phyloP scores from a whole-genome alignment of 2,888 invertebrate genomes.

The Himalopsyche japonica region DNA sequence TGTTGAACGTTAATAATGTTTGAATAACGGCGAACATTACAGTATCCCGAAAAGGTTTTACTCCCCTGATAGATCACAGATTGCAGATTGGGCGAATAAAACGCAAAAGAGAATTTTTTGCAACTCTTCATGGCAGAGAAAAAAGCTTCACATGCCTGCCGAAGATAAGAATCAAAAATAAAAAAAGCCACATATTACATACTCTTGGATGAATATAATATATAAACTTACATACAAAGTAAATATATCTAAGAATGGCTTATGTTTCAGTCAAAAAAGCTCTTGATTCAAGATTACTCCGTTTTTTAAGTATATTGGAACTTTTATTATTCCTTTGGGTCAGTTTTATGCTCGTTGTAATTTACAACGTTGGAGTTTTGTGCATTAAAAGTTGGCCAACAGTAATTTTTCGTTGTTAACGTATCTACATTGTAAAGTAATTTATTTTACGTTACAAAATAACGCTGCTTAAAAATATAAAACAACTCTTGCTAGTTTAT shows the following conservation, averaged over 20 bases:
- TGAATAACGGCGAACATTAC: not conserved
- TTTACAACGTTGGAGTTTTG: not conserved
- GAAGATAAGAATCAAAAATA: not conserved
- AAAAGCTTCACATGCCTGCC: not conserved
- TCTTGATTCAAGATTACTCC: not conserved
- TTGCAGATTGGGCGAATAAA: not conserved
- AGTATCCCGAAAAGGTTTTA: not conserved
- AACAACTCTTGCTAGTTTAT: too few species aligned
- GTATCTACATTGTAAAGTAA: not conserved
- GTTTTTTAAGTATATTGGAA: not conserved
- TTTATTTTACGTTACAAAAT: too few species aligned
- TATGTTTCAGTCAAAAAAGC: not conserved
- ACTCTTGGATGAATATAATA: too few species aligned
- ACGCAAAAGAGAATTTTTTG: not conserved
- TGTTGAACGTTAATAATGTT: too few species aligned
- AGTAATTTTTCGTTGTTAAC: not conserved
- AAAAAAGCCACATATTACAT: not conserved
- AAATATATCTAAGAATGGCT: too few species aligned
- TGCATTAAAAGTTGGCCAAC: not conserved
- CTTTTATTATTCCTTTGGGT: not conserved
- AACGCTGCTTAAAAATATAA: too few species aligned
- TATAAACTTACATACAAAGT: too few species aligned
- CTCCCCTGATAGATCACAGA: not conserved
- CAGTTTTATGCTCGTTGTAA: not conserved
- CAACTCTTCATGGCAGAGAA: not conserved